Percentiles rank a stretch among this genome's conserved stretches.
These are phyloP conservation scores for Luehdorfia chinensis DNA, from an alignment of 1,140 invertebrate genomes.

Conservation along the genomic window DNA sequence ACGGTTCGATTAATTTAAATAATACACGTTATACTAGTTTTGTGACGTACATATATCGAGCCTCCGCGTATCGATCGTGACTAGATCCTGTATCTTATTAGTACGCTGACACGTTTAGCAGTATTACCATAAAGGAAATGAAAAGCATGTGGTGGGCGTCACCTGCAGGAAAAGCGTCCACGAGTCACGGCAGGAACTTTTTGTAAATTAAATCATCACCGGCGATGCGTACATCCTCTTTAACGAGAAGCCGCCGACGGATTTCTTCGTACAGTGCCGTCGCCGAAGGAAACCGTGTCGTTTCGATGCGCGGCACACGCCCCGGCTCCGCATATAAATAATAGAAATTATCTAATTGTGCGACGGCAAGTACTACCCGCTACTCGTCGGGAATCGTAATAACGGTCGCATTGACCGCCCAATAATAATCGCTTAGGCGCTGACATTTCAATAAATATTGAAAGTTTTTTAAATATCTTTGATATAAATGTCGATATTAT, in stretches of 20 bases:
- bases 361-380: constrained; percentile 51
- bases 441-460: constrained; percentile 61
- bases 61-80: not conserved
- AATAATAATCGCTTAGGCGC: constrained; percentile 53
- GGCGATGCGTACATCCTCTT: constrained; percentile 57
- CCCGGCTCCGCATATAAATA: constrained; percentile 68
- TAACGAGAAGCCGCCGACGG: constrained; percentile 51
- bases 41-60: no score
- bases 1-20: no score
- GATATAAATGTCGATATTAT: no score
- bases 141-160: constrained; percentile 36
- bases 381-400: constrained; percentile 59
- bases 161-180: constrained; percentile 54
- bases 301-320: constrained; percentile 55
- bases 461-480: no score
- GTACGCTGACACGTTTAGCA: constrained; percentile 56
- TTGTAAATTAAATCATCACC: constrained; percentile 60
- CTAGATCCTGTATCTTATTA: constrained; percentile 38
- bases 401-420: constrained; percentile 34
- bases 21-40: no score
- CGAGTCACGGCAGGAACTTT: constrained; percentile 65
- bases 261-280: constrained; percentile 54
- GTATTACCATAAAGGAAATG: constrained; percentile 58
- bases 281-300: constrained; percentile 56
- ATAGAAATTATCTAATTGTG: constrained; percentile 75